These are phyloP conservation scores for Rhabdornis inornatus DNA, from an alignment of 2,113 vertebrate genomes.

Conservation along the genomic window DNA sequence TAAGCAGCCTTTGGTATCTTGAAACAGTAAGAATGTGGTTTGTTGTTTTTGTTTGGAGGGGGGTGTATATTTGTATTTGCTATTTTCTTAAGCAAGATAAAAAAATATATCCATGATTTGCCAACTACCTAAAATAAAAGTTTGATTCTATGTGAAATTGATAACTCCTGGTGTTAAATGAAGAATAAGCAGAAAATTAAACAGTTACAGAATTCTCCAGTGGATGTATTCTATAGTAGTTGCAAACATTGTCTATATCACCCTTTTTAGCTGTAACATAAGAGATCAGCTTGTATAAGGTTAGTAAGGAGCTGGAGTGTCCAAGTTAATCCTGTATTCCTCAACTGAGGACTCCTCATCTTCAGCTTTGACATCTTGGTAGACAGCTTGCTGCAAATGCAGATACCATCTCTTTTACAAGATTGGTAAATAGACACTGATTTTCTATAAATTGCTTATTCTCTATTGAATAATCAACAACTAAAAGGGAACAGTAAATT, in stretches of 20 bases:
- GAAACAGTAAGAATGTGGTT: neutral
- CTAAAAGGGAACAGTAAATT: neutral
- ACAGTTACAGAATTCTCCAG: neutral
- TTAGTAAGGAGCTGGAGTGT: neutral
- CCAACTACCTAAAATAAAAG: neutral
- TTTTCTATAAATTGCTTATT: neutral
- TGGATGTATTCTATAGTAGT: neutral
- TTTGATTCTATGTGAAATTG: neutral
- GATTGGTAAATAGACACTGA: neutral
- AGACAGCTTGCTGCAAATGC: neutral
- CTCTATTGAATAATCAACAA: neutral
- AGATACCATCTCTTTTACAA: neutral
- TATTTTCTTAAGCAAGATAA: neutral
- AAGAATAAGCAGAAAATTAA: neutral
- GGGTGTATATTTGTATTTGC: fast-evolving
- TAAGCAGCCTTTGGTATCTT: neutral
- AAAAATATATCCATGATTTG: neutral
- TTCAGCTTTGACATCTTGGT: neutral
- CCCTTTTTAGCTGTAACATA: neutral
- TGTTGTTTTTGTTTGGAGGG: neutral
- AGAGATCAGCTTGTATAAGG: neutral
- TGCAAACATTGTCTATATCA: neutral
- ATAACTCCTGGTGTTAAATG: neutral
- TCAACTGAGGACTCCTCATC: neutral
- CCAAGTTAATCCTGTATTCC: neutral